These are phyloP conservation scores for Chelon auratus DNA, from an alignment of 2,797 vertebrate genomes.

Conservation along the genomic window DNA sequence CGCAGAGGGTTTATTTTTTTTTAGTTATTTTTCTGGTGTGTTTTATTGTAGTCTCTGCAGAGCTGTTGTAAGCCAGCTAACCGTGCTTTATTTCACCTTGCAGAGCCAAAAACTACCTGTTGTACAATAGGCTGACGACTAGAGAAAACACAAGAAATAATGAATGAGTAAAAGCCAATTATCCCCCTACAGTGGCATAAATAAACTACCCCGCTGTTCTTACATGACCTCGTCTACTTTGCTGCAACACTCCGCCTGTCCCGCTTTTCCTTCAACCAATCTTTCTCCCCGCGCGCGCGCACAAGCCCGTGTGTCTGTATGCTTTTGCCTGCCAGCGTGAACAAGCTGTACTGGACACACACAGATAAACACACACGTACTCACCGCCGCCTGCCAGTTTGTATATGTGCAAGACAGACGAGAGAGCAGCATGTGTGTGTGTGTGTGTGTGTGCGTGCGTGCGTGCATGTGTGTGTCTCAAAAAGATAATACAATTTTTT, in stretches of 20 bases:
- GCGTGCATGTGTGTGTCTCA: conserved; percentile 37
- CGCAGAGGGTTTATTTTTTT: conserved; percentile 14
- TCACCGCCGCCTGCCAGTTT: conserved; percentile 61
- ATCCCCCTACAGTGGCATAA: conserved; percentile 58
- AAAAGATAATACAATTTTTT: conserved; percentile 83
- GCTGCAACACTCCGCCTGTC: conserved; percentile 63
- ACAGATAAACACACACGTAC: conserved; percentile 28
- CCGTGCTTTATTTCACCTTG: conserved; percentile 38
- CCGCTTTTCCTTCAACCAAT: conserved; percentile 62
- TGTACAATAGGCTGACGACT: conserved; percentile 50
- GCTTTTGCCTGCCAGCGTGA: conserved; percentile 76
- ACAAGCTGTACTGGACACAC: conserved; percentile 73
- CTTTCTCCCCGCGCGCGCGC: conserved; percentile 21
- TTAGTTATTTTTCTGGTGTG: conserved; percentile 3
- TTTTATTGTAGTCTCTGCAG: conserved; percentile 20
- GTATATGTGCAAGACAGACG: conserved; percentile 62
- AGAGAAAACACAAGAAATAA: conserved; percentile 58
- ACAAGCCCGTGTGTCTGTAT: conserved; percentile 42
- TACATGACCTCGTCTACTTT: conserved; percentile 72
- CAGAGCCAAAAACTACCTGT: conserved; percentile 62
- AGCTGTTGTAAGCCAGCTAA: conserved; percentile 27
- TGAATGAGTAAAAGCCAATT: conserved; percentile 67
- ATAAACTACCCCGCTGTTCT: conserved; percentile 71
- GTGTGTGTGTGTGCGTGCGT: conserved; percentile 14
- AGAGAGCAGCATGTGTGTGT: conserved; percentile 48